These are phyloP conservation scores for Aspidoscelis tigris DNA, from an alignment of 2,113 vertebrate genomes.

Conservation along the genomic window DNA sequence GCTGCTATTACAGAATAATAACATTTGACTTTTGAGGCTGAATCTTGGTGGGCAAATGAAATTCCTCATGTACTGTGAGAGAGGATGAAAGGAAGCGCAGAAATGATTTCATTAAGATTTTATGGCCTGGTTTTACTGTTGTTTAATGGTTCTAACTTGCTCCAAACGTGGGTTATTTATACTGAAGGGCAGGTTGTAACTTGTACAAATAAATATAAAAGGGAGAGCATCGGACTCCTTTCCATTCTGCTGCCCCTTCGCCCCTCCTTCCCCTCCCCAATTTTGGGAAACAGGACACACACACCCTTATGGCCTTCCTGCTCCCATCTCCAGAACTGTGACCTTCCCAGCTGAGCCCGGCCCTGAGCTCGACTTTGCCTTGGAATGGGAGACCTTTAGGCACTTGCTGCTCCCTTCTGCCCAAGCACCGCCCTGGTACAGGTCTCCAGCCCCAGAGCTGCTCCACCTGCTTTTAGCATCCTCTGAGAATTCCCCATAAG, in stretches of 20 bases:
- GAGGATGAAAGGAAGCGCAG: not conserved
- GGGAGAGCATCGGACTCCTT: not conserved
- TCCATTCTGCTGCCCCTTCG: not conserved
- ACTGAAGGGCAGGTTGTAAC: no score
- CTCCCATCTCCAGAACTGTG: accelerated
- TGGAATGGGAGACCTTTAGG: not conserved
- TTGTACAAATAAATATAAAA: no score
- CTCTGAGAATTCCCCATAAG: not conserved
- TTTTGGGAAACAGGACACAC: not conserved
- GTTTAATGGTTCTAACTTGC: no score
- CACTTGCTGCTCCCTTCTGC: accelerated
- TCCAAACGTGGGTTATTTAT: no score
- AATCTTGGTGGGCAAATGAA: not conserved
- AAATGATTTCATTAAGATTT: not conserved
- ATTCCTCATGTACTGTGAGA: not conserved
- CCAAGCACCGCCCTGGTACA: not conserved
- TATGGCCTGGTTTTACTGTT: no score
- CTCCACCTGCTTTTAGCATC: slow-evolving; percentile 28
- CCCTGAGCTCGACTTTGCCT: accelerated
- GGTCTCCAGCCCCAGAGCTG: slow-evolving; percentile 15
- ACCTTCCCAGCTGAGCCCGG: accelerated
- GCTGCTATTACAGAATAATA: not conserved
- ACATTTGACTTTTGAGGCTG: not conserved
- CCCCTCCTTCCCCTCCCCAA: not conserved
- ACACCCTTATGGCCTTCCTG: not conserved